Evolutionary conservation across 2,113 vertebrate species (phyloP), one percentile per base, ranked within the genome.

Genomic region (Brachyhypopomus gauderio): DNA sequence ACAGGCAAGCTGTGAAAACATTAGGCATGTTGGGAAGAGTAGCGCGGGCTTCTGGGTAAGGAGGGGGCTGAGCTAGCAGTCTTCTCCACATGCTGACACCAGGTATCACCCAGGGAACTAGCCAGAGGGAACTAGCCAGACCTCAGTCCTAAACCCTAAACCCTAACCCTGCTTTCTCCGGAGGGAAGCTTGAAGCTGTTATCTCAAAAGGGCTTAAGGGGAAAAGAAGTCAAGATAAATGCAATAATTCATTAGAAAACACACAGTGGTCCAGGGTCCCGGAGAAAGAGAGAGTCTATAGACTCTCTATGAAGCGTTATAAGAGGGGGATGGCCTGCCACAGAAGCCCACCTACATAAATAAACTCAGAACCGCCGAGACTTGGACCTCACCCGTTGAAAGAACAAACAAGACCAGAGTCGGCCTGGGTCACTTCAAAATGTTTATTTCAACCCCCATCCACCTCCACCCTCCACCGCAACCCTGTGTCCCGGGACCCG

Each of bases 371-470:
- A 88, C 89, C 85, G 92, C 92, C 87, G 88, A 91, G 91, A 88
- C 89, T 90, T 85, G 41, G 93, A 94, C 93, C 93, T 94, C 93
- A 94, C 93, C 89, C 90, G 93, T 91, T 89, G 94, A 93, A 91
- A 94, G 93, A 92, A 94, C 93, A 94, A 94, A 95, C 93, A 94
- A 94, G 91, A 88, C 87, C 87, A 86, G 93, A 93, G 93, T 93
- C 91, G 91, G 91, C 91, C 91, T 94, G 92, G 91, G 92, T 94
- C 92, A 91, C 89, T 90, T 92, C 90, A 90, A 92, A 93, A 93
- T 93, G 92, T 93, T 94, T 93, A 93, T 90, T 93, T 93, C 93
- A 91, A 66, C 87, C 86, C 82, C 62, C 87, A 81, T 66, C 11
- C 45, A 55, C 17, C n/a, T 20, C 38, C 59, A 36, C 58, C 64